Conservation (phyloP, 2,113 vertebrate genomes). For the Lophura nycthemera region DNA sequence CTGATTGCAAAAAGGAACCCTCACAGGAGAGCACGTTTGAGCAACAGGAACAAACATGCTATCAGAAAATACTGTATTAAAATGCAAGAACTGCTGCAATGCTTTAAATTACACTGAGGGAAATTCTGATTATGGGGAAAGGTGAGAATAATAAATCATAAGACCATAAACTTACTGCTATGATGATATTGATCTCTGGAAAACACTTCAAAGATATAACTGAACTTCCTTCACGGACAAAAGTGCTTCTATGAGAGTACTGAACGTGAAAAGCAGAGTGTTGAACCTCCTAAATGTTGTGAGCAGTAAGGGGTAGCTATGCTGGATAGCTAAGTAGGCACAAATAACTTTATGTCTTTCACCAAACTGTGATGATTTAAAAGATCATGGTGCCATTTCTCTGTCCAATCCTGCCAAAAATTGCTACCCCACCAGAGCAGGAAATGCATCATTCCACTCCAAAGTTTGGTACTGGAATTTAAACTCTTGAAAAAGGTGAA, state of each 20-base stretch:
- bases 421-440: neutral
- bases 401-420: neutral
- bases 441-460: neutral
- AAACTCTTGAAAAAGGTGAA: neutral
- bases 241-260: neutral
- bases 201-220: conserved; percentile 34
- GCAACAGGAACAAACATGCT: conserved; percentile 54
- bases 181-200: conserved; percentile 34
- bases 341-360: neutral
- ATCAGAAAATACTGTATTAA: conserved; percentile 25
- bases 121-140: conserved; percentile 33
- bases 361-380: neutral
- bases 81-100: neutral
- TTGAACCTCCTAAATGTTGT: neutral
- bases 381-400: neutral
- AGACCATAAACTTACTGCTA: neutral
- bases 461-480: neutral
- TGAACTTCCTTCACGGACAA: neutral
- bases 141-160: neutral
- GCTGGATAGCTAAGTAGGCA: neutral
- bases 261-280: neutral
- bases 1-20: conserved; percentile 3
- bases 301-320: neutral
- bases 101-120: neutral
- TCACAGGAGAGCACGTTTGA: neutral